phyloP scores from a whole-genome alignment of 2,797 vertebrate genomes.

The Hypotaenidia okinawae region DNA sequence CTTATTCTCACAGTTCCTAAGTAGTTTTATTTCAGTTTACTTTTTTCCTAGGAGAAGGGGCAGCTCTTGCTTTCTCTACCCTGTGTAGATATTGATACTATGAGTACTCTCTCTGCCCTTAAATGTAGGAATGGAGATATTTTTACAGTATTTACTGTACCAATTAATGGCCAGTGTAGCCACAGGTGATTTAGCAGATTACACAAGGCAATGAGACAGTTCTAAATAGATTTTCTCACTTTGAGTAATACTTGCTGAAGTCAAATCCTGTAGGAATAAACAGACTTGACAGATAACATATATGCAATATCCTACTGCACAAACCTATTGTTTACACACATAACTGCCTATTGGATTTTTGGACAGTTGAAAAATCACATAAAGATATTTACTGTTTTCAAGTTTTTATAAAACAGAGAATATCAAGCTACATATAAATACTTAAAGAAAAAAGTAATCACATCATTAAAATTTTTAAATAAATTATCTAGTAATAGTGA shows the following conservation, averaged over 20 bases:
- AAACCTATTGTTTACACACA: neutral
- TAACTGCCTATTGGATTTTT: neutral
- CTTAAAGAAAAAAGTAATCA: neutral
- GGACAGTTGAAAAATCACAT: neutral
- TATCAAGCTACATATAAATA: neutral
- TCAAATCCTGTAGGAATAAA: conserved; percentile 39
- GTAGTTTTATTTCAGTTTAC: neutral
- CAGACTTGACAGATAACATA: conserved; percentile 21
- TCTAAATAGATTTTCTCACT: conserved; percentile 51
- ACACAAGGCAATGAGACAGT: conserved; percentile 24
- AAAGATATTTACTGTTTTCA: neutral
- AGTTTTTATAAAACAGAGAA: neutral
- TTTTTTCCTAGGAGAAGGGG: neutral
- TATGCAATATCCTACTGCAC: neutral
- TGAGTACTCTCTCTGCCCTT: neutral
- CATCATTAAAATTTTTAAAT: neutral
- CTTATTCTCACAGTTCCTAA: neutral
- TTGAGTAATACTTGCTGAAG: conserved; percentile 36
- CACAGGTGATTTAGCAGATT: conserved; percentile 15
- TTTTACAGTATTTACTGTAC: neutral
- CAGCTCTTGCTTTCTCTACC: neutral
- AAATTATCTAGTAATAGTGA: neutral
- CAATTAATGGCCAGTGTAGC: neutral
- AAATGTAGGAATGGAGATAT: neutral
- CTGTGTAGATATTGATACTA: neutral